Base-by-base conservation (phyloP, 2,113 vertebrate genomes). In the Odocoileus virginianus region DNA sequence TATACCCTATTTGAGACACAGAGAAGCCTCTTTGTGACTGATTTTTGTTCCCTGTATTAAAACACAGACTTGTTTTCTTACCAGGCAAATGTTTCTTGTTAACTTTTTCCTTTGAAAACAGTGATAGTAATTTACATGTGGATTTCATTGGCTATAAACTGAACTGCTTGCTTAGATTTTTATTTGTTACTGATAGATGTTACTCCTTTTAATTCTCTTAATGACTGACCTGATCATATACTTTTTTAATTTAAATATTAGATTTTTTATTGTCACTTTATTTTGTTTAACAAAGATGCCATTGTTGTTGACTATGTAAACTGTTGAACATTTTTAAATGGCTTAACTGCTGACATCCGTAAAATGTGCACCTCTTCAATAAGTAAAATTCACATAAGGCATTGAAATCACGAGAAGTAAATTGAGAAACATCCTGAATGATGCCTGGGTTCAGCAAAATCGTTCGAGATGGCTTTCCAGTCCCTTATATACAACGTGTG, bases 61-160 rank as follows among this genome's bases (percentile, higher is more conserved):
- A 90, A 89, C 6, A 79, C 25, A 89, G 74, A 57, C 52, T 95
- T 50, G 12, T 71, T 97, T 93, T 88, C 52, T 96, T 87, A 79
- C 55, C 55, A 93, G 47, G 58, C 67, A 93, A n/a, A 71, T 71
- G 36, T 85, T 25, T 40, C 64, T 92, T 92, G 5, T 81, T 43
- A 92, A 87, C 25, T 85, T 95, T 94, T 71, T 97, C 7, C 19
- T 50, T 97, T 95, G 95, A 94, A 94, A 96, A 61, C 55, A 55
- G 25, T 81, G n/a, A 94, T 96, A 64, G 43, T 87, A 87, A 89
- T 91, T 97, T 87, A 87, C 9, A 16, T 47, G 40, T 78, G 40
- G 11, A 17, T 94, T 97, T 97, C 86, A 33, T 96, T 96, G 71
- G 19, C 64, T 43, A n/a, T 30, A 82, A 55, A 94, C 50, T 95